A percentile compares a stretch with the other conserved stretches of the same genome.
phyloP scores from a whole-genome alignment of 2,797 vertebrate genomes.

The Dendrocincla tyrannina region DNA sequence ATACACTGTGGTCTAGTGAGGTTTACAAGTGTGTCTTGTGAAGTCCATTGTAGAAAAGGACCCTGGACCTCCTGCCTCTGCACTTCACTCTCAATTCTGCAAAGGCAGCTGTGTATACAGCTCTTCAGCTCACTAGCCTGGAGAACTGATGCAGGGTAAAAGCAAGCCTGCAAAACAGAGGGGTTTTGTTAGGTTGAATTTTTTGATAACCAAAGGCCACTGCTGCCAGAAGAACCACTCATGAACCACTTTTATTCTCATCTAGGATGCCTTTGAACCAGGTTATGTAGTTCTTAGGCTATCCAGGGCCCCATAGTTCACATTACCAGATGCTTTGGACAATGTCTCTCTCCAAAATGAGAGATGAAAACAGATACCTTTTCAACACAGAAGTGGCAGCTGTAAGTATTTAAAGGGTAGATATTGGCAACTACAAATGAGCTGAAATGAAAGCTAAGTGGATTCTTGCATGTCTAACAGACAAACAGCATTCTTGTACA shows the following conservation, averaged over 20 bases:
- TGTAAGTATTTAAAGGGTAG: slow-evolving; percentile 57
- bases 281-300: background rate
- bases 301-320: background rate
- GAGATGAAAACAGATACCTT: slow-evolving; percentile 40
- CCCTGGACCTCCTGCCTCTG: background rate
- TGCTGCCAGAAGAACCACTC: background rate
- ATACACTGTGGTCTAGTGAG: background rate
- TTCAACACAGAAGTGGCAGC: slow-evolving; percentile 38
- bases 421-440: slow-evolving; percentile 51
- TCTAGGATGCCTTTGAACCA: background rate
- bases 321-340: slow-evolving; percentile 40
- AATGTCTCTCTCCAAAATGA: background rate
- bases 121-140: background rate
- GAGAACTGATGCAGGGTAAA: background rate
- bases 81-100: background rate
- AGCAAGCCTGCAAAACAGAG: background rate
- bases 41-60: background rate
- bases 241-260: background rate
- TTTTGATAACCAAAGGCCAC: background rate
- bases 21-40: background rate
- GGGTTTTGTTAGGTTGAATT: background rate
- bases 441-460: slow-evolving; percentile 38
- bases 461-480: slow-evolving; percentile 17
- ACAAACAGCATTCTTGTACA: slow-evolving; percentile 8
- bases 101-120: background rate